Evolutionary conservation across 2,113 vertebrate species (phyloP).

Genomic region (Peromyscus leucopus): DNA sequence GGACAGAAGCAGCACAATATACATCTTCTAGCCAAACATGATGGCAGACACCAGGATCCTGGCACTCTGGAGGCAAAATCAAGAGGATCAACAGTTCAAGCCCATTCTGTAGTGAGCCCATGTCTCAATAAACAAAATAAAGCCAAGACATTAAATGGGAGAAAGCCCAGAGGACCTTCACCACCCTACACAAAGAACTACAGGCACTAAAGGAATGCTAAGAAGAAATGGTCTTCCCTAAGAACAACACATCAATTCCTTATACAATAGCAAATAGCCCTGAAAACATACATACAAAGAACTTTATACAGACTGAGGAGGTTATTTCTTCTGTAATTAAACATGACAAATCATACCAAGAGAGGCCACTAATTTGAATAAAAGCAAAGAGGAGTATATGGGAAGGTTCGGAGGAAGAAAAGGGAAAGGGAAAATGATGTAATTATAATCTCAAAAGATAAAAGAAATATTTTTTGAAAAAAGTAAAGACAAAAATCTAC

Average conservation of each 20-base stretch:
- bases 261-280: background rate
- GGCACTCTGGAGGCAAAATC: background rate
- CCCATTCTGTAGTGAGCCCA: background rate
- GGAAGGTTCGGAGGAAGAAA: background rate
- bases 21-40: background rate
- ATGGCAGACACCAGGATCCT: background rate
- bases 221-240: background rate
- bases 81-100: background rate
- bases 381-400: background rate
- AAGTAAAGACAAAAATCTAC: background rate
- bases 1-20: background rate
- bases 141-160: background rate
- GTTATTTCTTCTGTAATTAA: background rate
- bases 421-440: background rate
- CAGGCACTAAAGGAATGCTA: background rate
- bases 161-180: background rate
- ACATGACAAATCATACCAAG: background rate
- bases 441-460: background rate
- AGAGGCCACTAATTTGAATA: background rate
- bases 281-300: background rate
- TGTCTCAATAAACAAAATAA: background rate
- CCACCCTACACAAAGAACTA: background rate
- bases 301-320: background rate
- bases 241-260: background rate
- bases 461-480: background rate